Base-by-base conservation (phyloP, 2,888 invertebrate species). In the Trachelus troglodyta region DNA sequence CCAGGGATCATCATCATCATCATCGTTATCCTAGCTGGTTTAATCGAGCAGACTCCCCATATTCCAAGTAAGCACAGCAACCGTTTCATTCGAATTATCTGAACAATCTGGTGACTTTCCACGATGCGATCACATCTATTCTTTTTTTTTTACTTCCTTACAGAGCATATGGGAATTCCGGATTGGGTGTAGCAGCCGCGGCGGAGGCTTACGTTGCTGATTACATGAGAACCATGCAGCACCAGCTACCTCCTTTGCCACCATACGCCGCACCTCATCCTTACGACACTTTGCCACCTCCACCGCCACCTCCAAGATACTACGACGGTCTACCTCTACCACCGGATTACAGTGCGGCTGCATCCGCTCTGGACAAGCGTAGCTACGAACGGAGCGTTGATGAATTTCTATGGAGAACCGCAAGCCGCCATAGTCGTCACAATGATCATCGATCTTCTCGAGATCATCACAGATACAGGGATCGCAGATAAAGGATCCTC, bases 121-220 rank as follows among this genome's bases (percentile, higher is more conserved):
- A 23, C 56, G 23, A 56, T 23, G 56, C 56, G 56, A 56, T 23
- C 23, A 23, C 9, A 56, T 74, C 73, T 76, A 76, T 78, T 75
- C 81, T 69, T 78, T 81, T 86, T 84, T 12, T 15, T 23, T 56
- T 23, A 23, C 23, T 56, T 23, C 2, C 12, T 74, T 75, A 33
- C 79, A 91, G 91, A 76, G 89, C 93, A 69, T 93, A 94, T 68
- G 91, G 92, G 2, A 89, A 92, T 30, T 90, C 93, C 37, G 92
- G 93, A 37, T 85, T 92, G 23, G 91, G 94, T 37, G 93, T 94
- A 77, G 95, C 95, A 31, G 95, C 95, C 9, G 95, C 95, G 15
- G 96, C 96, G n/a, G 96, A 97, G 89, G 96, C 96, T 1, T 97
- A 96, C 91, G 96, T 97, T 37, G 97, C 96, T 23, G 97, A 97